Percentiles rank a stretch among this genome's conserved stretches.
Evolutionary conservation across 2,888 invertebrate species (phyloP).

Genomic region (Pemphredon lugubris): DNA sequence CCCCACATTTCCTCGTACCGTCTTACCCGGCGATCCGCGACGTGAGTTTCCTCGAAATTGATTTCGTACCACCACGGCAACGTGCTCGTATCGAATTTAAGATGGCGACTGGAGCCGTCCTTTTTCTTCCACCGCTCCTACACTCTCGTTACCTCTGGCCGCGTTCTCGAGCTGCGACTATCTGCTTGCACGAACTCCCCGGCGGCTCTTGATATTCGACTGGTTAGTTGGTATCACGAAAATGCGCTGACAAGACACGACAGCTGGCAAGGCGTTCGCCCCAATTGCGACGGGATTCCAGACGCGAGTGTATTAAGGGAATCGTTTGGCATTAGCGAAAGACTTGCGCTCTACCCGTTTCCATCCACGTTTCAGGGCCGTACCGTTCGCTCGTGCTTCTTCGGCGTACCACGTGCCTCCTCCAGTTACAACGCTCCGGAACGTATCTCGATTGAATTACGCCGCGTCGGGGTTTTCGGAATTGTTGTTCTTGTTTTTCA

Average conservation of each 20-base stretch:
- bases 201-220: not conserved
- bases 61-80: conserved; percentile 20
- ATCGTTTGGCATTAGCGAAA: conserved; percentile 62
- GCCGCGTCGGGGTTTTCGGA: conserved; percentile 4
- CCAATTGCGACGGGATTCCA: conserved; percentile 55
- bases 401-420: conserved; percentile 32
- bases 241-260: conserved; percentile 30
- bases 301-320: conserved; percentile 59
- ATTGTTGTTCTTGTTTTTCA: not conserved
- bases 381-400: conserved; percentile 4
- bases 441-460: conserved; percentile 18
- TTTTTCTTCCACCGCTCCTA: conserved; percentile 19
- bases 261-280: conserved; percentile 43
- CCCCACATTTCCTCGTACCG: conserved; percentile 26
- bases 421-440: not conserved
- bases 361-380: conserved; percentile 47
- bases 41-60: not conserved
- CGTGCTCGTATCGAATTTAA: conserved; percentile 50
- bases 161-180: not conserved
- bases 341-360: conserved; percentile 64
- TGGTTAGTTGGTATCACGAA: conserved; percentile 7
- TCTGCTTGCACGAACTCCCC: not conserved
- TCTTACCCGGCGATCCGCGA: not conserved
- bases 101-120: conserved; percentile 53
- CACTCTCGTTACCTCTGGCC: not conserved